phyloP scores from a whole-genome alignment of 2,888 invertebrate genomes.

The Nomada ruficornis region DNA sequence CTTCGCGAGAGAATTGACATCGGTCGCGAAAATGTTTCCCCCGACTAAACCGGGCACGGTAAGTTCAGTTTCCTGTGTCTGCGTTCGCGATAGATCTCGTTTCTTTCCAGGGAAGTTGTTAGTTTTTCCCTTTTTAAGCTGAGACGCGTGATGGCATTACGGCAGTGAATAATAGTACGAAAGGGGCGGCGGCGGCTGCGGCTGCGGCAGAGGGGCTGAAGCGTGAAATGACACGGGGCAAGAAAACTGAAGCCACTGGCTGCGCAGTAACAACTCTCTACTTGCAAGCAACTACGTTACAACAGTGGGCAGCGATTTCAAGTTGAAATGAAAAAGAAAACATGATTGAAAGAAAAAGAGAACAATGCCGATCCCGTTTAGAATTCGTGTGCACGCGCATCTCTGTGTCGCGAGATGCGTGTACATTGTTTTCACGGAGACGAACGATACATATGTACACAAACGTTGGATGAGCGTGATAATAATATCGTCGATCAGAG shows the following conservation, averaged over 20 bases:
- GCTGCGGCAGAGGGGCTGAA: constrained; percentile 39
- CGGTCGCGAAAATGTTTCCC: constrained; percentile 12
- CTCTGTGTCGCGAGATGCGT: constrained; percentile 30
- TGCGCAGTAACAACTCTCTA: constrained; percentile 63
- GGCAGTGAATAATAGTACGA: constrained; percentile 27
- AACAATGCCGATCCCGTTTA: constrained; percentile 34
- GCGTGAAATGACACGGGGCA: constrained; percentile 64
- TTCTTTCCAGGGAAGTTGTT: neutral
- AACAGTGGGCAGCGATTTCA: constrained; percentile 65
- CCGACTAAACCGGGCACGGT: neutral
- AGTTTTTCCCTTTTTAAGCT: constrained; percentile 18
- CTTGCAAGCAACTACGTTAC: constrained; percentile 69
- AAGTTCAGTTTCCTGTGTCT: neutral
- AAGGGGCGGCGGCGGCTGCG: neutral
- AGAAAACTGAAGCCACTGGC: constrained; percentile 67
- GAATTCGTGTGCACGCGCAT: constrained; percentile 18
- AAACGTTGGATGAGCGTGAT: constrained; percentile 60
- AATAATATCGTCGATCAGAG: constrained; percentile 56
- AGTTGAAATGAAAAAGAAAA: neutral
- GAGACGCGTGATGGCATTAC: neutral
- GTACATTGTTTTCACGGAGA: constrained; percentile 18
- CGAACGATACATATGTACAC: constrained; percentile 49
- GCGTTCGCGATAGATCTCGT: neutral
- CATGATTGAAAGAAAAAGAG: constrained; percentile 10
- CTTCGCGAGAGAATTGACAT: neutral